phyloP scores from a whole-genome alignment of 2,113 vertebrate genomes.

The Sylvietta virens region DNA sequence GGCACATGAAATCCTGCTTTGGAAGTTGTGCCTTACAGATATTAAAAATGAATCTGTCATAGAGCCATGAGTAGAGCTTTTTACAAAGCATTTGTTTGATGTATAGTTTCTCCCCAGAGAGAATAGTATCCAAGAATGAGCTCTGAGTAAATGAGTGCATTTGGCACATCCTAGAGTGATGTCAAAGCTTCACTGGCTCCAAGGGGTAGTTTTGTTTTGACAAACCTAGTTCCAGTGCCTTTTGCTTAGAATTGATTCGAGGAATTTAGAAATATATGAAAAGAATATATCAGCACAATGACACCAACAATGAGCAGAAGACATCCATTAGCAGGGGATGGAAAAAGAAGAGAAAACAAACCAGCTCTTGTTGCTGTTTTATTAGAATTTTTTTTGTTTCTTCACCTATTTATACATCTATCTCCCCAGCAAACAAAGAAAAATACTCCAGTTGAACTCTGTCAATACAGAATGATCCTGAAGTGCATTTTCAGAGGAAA shows the following conservation, averaged over 20 bases:
- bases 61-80: background rate
- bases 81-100: slow-evolving; percentile 45
- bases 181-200: background rate
- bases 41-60: slow-evolving; percentile 59
- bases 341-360: background rate
- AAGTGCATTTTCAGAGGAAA: background rate
- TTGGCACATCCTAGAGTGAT: slow-evolving; percentile 2
- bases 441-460: background rate
- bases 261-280: slow-evolving; percentile 30
- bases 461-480: background rate
- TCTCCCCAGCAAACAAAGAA: background rate
- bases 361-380: background rate
- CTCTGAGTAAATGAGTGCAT: background rate
- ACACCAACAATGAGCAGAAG: background rate
- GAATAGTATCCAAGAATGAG: background rate
- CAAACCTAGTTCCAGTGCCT: slow-evolving; percentile 6
- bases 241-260: background rate
- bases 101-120: slow-evolving; percentile 9
- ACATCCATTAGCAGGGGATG: background rate
- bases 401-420: background rate
- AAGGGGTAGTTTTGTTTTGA: slow-evolving; percentile 37
- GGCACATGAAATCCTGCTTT: slow-evolving; percentile 8
- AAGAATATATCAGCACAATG: background rate
- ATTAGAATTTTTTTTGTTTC: background rate
- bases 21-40: background rate